These are phyloP conservation scores for Meliscaeva auricollis DNA, from an alignment of 2,888 invertebrate genomes.

Conservation along the genomic window DNA sequence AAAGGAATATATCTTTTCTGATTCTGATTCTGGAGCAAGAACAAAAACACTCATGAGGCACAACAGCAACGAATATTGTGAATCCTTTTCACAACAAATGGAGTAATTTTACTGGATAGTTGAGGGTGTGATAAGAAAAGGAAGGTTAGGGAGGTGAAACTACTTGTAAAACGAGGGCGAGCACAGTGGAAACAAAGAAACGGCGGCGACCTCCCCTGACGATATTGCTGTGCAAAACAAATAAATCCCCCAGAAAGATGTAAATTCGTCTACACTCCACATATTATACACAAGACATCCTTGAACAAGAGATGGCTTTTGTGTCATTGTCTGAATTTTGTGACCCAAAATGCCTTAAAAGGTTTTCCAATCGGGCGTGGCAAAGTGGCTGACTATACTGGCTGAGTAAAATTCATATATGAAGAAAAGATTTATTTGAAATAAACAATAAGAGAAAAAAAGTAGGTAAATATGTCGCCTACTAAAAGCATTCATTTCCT, in stretches of 20 bases:
- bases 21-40: conserved; percentile 49
- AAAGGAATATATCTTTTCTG: conserved; percentile 68
- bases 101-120: background rate
- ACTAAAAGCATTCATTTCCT: background rate
- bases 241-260: conserved; percentile 63
- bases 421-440: conserved; percentile 5
- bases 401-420: background rate
- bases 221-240: conserved; percentile 71
- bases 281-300: conserved; percentile 1
- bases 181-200: conserved; percentile 19
- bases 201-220: conserved; percentile 20
- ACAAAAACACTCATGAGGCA: conserved; percentile 48
- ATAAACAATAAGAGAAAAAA: background rate
- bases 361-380: conserved; percentile 59
- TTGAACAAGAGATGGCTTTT: conserved; percentile 26
- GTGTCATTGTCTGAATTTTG: conserved; percentile 48
- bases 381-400: conserved; percentile 46
- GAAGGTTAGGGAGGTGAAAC: background rate
- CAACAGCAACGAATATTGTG: conserved; percentile 21
- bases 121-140: background rate
- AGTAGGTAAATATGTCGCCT: conserved; percentile 7
- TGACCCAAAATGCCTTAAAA: conserved; percentile 59
- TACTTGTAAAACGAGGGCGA: conserved; percentile 28
- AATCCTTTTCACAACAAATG: conserved; percentile 58
- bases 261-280: conserved; percentile 45